Evolutionary conservation across 2,888 invertebrate species (phyloP).

Genomic region (Troglohyphantes excavatus): DNA sequence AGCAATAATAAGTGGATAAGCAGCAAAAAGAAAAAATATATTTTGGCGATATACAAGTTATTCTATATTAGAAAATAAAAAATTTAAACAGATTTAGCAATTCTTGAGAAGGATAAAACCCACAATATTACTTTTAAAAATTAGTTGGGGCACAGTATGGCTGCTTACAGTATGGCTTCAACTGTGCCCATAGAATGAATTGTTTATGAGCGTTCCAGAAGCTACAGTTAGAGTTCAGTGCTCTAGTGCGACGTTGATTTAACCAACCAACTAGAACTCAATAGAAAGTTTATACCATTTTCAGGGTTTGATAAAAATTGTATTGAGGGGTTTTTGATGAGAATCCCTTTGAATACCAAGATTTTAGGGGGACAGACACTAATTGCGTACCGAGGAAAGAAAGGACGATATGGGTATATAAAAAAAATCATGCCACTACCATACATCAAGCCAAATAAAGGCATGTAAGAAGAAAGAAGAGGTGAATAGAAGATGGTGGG

Average conservation of each 20-base stretch:
- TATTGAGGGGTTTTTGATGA: constrained; percentile 27
- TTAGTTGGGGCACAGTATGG: no score
- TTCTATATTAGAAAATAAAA: background rate
- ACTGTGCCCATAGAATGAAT: no score
- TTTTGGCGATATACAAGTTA: background rate
- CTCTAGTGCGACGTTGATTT: no score
- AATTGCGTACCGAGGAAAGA: background rate
- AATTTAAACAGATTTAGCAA: background rate
- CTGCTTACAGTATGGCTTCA: no score
- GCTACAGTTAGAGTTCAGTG: no score
- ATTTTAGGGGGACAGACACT: constrained; percentile 41
- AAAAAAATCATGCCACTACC: constrained; percentile 26
- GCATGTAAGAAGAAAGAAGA: constrained; percentile 57
- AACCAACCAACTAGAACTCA: no score
- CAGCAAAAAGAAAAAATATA: no score
- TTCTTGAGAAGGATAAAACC: no score
- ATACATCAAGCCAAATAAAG: constrained; percentile 61
- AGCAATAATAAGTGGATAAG: no score
- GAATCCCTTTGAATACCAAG: no score
- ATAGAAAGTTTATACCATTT: background rate
- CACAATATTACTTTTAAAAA: no score
- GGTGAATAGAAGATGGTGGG: constrained; percentile 37
- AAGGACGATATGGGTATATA: background rate
- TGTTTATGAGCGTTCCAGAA: no score
- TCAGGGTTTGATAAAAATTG: constrained; percentile 13